Conservation (phyloP, 2,888 invertebrate genomes). For the Agriopis marginaria region DNA sequence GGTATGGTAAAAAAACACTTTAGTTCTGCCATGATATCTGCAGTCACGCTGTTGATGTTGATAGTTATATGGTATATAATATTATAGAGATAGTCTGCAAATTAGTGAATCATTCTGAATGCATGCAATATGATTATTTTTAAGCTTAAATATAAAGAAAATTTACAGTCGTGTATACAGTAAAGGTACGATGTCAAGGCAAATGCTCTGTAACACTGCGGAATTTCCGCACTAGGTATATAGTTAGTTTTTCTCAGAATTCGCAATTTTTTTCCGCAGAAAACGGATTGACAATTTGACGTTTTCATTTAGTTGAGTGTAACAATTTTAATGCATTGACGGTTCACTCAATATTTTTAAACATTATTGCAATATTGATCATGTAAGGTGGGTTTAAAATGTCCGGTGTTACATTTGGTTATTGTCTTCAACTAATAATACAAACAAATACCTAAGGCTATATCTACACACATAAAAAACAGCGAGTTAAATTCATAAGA, state of each 20-base stretch:
- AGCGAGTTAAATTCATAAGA: constrained; percentile 43
- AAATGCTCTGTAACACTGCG: constrained; percentile 2
- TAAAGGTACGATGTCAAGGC: constrained; percentile 5
- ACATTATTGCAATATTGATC: constrained; percentile 41
- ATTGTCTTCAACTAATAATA: constrained; percentile 61
- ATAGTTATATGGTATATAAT: background rate
- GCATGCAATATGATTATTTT: constrained; percentile 20
- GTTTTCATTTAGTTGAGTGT: background rate
- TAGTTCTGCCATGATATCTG: no score
- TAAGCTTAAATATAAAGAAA: constrained; percentile 32
- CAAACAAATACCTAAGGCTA: constrained; percentile 57
- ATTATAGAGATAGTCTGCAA: constrained; percentile 17
- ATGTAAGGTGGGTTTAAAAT: constrained; percentile 64
- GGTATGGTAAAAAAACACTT: no score
- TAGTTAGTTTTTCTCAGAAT: background rate
- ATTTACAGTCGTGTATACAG: constrained; percentile 6
- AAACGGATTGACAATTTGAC: background rate
- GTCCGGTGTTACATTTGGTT: constrained; percentile 65
- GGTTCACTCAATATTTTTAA: constrained; percentile 10
- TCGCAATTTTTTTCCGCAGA: background rate
- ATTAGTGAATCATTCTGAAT: constrained; percentile 15
- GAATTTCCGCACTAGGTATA: constrained; percentile 4
- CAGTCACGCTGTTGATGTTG: no score
- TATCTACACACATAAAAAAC: constrained; percentile 58
- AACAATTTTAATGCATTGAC: constrained; percentile 5